These are phyloP conservation scores for Cylindroiulus punctatus DNA, from an alignment of 2,888 invertebrate genomes.

Conservation along the genomic window DNA sequence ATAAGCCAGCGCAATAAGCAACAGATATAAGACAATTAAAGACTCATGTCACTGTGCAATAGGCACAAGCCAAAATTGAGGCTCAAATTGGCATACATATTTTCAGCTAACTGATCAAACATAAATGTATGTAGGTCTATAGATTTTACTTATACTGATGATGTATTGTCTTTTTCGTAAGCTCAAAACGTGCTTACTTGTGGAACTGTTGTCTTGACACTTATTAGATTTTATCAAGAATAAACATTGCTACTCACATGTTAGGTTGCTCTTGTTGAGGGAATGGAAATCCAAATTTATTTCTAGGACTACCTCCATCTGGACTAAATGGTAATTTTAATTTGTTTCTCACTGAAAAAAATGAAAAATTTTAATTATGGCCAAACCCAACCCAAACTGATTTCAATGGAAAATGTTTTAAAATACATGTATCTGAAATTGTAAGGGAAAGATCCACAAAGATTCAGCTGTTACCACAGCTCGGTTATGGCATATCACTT, in stretches of 20 bases:
- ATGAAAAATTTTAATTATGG: not conserved
- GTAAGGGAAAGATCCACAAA: too few relatives aligned
- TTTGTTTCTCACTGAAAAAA: slow-evolving; percentile 19
- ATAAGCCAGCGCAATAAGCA: slow-evolving; percentile 47
- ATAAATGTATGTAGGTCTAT: too few relatives aligned
- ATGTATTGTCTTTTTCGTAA: too few relatives aligned
- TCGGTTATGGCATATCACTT: too few relatives aligned
- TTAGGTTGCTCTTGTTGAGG: not conserved
- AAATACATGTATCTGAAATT: too few relatives aligned
- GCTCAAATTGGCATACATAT: not conserved
- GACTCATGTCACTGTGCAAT: not conserved
- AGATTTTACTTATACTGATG: too few relatives aligned
- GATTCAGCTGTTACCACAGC: too few relatives aligned
- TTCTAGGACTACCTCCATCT: not conserved
- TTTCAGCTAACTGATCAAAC: not conserved
- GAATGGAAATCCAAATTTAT: slow-evolving; percentile 29
- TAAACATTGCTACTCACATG: not conserved
- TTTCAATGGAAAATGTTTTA: not conserved
- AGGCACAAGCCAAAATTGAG: not conserved
- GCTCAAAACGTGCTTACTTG: too few relatives aligned
- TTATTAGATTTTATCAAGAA: too few relatives aligned
- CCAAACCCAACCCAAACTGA: not conserved
- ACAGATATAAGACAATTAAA: not conserved
- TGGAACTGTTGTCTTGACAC: too few relatives aligned
- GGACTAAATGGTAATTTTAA: slow-evolving; percentile 22